Conservation (phyloP, 1,140 invertebrate genomes). For the Anoplophora glabripennis region DNA sequence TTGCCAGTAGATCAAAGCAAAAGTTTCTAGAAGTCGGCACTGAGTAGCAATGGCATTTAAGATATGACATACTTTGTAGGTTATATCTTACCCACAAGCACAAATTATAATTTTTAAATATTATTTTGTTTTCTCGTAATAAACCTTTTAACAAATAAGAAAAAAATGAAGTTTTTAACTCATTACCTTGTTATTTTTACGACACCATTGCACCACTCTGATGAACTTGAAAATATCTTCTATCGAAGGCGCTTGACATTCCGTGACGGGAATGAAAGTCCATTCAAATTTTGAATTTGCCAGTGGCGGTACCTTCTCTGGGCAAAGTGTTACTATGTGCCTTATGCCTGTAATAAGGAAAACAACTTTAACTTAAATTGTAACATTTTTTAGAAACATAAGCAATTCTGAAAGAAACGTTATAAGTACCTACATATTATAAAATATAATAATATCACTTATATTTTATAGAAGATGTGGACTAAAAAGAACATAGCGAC, state of each 20-base stretch:
- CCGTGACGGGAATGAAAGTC: slow-evolving; percentile 12
- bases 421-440: not conserved
- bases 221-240: slow-evolving; percentile 15
- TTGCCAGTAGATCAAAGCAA: too few species aligned
- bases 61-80: too few species aligned
- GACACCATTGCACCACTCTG: slow-evolving; percentile 11
- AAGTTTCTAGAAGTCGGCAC: too few species aligned
- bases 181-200: slow-evolving; percentile 4
- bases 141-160: too few species aligned
- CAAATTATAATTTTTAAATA: too few species aligned
- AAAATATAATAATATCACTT: not conserved
- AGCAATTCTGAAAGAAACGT: too few species aligned
- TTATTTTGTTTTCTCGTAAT: too few species aligned
- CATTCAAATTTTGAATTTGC: slow-evolving; percentile 10
- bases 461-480: not conserved
- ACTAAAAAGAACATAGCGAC: not conserved
- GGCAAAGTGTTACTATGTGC: slow-evolving; percentile 11
- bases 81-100: too few species aligned
- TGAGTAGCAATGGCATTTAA: too few species aligned
- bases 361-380: too few species aligned
- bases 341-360: slow-evolving; percentile 5
- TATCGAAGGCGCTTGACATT: slow-evolving; percentile 7
- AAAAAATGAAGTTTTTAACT: too few species aligned
- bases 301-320: slow-evolving; percentile 13
- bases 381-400: too few species aligned